Conservation (phyloP, 1,140 invertebrate species). For the Drosophila auraria region DNA sequence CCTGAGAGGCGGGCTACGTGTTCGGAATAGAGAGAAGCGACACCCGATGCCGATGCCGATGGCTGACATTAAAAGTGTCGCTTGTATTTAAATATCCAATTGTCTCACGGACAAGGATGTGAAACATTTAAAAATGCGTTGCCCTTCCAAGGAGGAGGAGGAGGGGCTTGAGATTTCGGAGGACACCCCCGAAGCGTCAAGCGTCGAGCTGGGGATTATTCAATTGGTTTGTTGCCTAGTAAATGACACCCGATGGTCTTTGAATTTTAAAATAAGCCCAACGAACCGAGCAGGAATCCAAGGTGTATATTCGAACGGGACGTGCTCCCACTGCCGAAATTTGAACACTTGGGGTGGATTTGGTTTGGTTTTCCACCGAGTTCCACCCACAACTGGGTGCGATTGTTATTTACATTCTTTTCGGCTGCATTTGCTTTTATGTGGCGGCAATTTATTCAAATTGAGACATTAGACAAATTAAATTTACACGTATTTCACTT, state of each 20-base stretch:
- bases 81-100: conserved; percentile 77
- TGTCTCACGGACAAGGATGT: conserved; percentile 57
- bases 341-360: conserved; percentile 49
- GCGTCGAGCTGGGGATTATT: conserved; percentile 56
- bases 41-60: conserved; percentile 5
- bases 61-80: conserved; percentile 71
- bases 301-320: conserved; percentile 38
- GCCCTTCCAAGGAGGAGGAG: background rate
- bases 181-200: background rate
- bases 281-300: conserved; percentile 32
- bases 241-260: conserved; percentile 75
- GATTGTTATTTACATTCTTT: conserved; percentile 67
- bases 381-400: conserved; percentile 39
- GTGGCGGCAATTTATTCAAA: conserved; percentile 78
- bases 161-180: conserved; percentile 5
- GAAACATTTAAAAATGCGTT: conserved; percentile 80
- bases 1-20: conserved; percentile 63
- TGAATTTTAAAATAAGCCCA: conserved; percentile 74
- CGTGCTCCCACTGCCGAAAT: conserved; percentile 64
- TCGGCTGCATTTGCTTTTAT: conserved; percentile 46
- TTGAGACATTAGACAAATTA: conserved; percentile 85
- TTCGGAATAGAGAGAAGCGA: conserved; percentile 54
- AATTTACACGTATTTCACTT: conserved; percentile 83
- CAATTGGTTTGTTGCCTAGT: conserved; percentile 71
- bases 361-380: conserved; percentile 24